Base-by-base conservation (phyloP, 2,888 invertebrate genomes). In the Napeogenes inachia region DNA sequence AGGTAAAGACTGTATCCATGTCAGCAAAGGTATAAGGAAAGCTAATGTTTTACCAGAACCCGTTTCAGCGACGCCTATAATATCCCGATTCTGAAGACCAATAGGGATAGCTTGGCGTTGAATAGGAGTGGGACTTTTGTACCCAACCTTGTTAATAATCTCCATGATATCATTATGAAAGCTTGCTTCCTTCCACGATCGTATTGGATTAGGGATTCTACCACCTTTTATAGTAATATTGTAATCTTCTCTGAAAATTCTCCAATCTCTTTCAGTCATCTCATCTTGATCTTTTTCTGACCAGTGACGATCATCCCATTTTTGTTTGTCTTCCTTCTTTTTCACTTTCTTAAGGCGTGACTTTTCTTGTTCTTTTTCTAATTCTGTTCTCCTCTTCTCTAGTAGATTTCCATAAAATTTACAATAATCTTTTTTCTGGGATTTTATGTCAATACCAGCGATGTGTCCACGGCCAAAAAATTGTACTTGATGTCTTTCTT, bases 271-370 rank as follows among this genome's bases (percentile, higher is more conserved):
- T 82, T 99, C 99, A 0, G 97, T 97, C 99, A 99, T 99, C 85
- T 99, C 98, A 59, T 94, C 94, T 0, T 95, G 88, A 10, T 94
- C 94, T 82, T 99, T 99, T 77, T 99, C 98, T 4, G 97, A 96
- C 99, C 99, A 99, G 84, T 99, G 99, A 4, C 99, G 93, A 81
- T 99, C 99, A 84, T 99, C 99, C 97, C 98, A 99, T 77, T 97
- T 96, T 79, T 98, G 98, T 87, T 99, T 99, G 70, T 99, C 99
- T 89, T 99, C 99, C 83, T 97, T 97, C 76, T 95, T 94, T 73
- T 97, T 96, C 0, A 98, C 95, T 81, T 98, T 98, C 79, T 97
- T 98, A 64, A 98, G 87, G 35, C 98, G 93, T 68, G 96, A 93
- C 73, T 97, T 97, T 82, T 99, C 99, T 84, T 99, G 98, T 76